Evolutionary conservation across 2,113 vertebrate genomes (phyloP).

Genomic region (Lophotis ruficrista): DNA sequence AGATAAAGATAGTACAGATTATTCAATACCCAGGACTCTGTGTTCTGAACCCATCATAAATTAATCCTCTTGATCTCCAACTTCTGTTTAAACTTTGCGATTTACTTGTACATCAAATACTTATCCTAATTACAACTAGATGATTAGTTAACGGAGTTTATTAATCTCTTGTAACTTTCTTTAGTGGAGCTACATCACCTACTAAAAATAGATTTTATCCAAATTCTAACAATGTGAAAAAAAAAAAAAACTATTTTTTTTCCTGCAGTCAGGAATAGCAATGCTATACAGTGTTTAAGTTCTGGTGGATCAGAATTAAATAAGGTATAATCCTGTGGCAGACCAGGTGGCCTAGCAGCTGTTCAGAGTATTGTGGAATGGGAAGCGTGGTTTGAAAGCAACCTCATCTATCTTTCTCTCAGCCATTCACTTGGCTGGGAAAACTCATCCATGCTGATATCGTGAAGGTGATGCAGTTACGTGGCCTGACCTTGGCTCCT

Average conservation of each 20-base stretch:
- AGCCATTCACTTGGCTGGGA: neutral
- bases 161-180: neutral
- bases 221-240: neutral
- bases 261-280: neutral
- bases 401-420: constrained; percentile 44
- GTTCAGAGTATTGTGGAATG: neutral
- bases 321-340: neutral
- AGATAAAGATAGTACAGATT: neutral
- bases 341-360: constrained; percentile 54
- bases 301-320: neutral
- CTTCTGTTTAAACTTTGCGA: neutral
- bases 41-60: neutral
- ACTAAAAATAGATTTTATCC: neutral
- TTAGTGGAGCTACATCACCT: neutral
- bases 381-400: constrained; percentile 4
- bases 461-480: constrained; percentile 1
- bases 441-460: neutral
- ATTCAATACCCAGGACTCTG: neutral
- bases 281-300: neutral
- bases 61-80: neutral
- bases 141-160: neutral
- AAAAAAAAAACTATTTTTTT: fast-evolving
- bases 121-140: neutral
- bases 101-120: neutral
- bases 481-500: constrained; percentile 28